Evolutionary conservation across 2,113 vertebrate species (phyloP), one percentile per base, ranked within the genome.

Genomic region (Daphoenositta chrysoptera): DNA sequence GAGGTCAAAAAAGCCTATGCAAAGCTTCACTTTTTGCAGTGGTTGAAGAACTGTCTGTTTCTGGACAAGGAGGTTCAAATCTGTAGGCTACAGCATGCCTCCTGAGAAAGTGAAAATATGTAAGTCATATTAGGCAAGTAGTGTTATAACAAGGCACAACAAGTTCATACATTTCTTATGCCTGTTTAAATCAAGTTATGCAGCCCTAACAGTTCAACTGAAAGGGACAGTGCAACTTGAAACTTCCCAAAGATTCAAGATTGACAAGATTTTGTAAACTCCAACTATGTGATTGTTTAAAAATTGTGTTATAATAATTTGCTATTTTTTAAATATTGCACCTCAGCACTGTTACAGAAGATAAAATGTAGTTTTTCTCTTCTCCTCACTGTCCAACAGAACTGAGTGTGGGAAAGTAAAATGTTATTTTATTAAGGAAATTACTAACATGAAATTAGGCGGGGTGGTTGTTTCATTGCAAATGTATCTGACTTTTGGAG

Each of bases 1-100:
- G 97, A 97, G 97, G 97, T 98, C 97, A 98, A 80, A 93, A 96
- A 93, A 96, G 91, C 94, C 94, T 73, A 3, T 83, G 82, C 64
- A 76, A 84, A 92, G 45, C 85, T 93, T 70, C 68, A 60, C 50
- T 95, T 94, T 58, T 86, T 90, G 60, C 78, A 69, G 88, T 79
- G 31, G 37, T n/a, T 95, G 82, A 85, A 58, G 70, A 83, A 60
- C 87, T 92, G 95, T 87, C 90, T 89, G 80, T 94, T 94, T 75
- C 54, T 92, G 75, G 83, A 79, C 68, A 56, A 63, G 86, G 75
- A 94, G 87, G 83, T 90, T 91, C 56, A 83, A 79, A 91, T 58
- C 30, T 89, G 66, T 73, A 93, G 83, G 81, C 93, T 91, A 48
- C 84, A 84, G 92, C 1, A 2, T 93, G 75, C 77, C 66, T 87